Evolutionary conservation across 2,888 invertebrate genomes (phyloP).

Genomic region (Stenchaetothrips biformis): DNA sequence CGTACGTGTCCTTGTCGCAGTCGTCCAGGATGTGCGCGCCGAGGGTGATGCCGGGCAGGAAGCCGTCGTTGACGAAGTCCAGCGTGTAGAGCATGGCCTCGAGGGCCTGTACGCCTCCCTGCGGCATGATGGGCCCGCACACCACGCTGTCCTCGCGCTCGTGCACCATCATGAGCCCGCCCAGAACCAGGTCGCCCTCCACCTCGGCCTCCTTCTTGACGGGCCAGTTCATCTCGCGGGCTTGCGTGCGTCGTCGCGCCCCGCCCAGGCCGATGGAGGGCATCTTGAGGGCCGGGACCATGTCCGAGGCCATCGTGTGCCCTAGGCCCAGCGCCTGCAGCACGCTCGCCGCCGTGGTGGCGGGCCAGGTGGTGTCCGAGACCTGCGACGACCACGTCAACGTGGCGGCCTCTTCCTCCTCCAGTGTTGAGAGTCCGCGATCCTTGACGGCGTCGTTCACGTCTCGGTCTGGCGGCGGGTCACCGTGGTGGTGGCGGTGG

Average conservation of each 20-base stretch:
- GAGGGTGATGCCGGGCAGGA: constrained; percentile 71
- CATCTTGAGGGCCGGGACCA: constrained; percentile 9
- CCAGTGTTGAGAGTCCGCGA: neutral
- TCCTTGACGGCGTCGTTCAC: neutral
- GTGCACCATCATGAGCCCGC: constrained; percentile 93
- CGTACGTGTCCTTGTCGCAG: constrained; percentile 94
- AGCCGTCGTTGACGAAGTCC: constrained; percentile 67
- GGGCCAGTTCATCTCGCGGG: constrained; percentile 59
- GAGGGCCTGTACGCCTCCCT: constrained; percentile 81
- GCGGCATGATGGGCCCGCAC: constrained; percentile 91
- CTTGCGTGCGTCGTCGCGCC: constrained; percentile 24
- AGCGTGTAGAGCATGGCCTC: constrained; percentile 90
- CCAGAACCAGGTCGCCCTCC: constrained; percentile 81
- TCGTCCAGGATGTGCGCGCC: constrained; percentile 90
- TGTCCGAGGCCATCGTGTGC: neutral
- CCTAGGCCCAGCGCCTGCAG: neutral
- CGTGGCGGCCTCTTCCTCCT: neutral
- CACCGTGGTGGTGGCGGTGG: neutral
- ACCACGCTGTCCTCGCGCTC: constrained; percentile 81
- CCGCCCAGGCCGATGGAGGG: constrained; percentile 25
- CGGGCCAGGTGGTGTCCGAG: neutral
- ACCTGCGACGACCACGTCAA: neutral
- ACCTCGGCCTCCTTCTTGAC: constrained; percentile 80
- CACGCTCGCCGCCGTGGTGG: neutral
- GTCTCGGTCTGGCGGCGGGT: neutral